Percentiles rank a stretch among this genome's conserved stretches.
Evolutionary conservation across 1,140 invertebrate species (phyloP).

Genomic region (Drosophila arawakana): DNA sequence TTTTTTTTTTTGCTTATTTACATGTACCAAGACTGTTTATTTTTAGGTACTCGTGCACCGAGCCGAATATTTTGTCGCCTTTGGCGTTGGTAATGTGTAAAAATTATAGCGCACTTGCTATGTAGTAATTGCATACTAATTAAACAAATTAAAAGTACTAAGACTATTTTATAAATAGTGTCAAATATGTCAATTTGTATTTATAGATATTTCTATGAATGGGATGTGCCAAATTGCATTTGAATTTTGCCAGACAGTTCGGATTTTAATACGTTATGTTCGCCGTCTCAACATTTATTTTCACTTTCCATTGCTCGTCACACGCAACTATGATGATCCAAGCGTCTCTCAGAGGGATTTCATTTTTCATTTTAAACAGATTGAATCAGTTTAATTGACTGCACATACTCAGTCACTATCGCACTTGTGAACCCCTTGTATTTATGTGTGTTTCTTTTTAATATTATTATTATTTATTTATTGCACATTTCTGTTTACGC

Average conservation of each 20-base stretch:
- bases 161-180: neutral
- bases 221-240: neutral
- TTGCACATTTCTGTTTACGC: slow-evolving; percentile 42
- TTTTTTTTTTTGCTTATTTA: slow-evolving; percentile 48
- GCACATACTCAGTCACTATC: slow-evolving; percentile 7
- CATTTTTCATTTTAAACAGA: slow-evolving; percentile 68
- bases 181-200: neutral
- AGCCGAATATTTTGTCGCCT: slow-evolving; percentile 12
- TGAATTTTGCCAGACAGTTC: neutral
- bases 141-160: slow-evolving; percentile 1
- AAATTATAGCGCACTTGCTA: neutral
- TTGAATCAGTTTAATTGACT: slow-evolving; percentile 72
- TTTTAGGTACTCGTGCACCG: slow-evolving; percentile 38
- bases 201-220: neutral
- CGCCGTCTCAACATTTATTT: slow-evolving; percentile 37
- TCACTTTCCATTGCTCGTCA: slow-evolving; percentile 57
- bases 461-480: neutral
- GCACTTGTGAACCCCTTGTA: too few species aligned
- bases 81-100: neutral
- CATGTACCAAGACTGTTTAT: slow-evolving; percentile 48
- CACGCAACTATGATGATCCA: slow-evolving; percentile 37
- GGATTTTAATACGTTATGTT: slow-evolving; percentile 3
- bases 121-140: neutral
- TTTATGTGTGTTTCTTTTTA: too few species aligned
- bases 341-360: slow-evolving; percentile 49